phyloP scores from a whole-genome alignment of 2,888 invertebrate genomes.

The Tipula confusa region DNA sequence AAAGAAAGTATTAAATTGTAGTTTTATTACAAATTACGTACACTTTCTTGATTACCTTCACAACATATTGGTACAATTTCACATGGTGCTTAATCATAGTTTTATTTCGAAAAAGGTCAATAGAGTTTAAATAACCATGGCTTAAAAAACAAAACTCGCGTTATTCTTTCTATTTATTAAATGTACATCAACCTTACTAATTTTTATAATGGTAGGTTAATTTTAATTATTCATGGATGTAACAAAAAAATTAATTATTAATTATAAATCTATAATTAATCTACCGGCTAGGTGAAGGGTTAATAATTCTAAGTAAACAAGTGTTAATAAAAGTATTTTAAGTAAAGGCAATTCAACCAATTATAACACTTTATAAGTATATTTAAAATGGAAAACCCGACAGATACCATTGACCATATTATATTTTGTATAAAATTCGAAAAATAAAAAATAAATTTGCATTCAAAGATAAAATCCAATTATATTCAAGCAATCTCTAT shows the following conservation, averaged over 20 bases:
- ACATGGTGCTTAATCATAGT: not conserved
- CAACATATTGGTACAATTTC: not conserved
- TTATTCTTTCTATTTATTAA: conserved; percentile 12
- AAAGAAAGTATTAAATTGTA: not conserved
- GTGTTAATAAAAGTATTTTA: not conserved
- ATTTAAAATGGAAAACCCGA: not conserved
- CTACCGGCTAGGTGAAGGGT: not conserved
- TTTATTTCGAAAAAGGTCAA: not conserved
- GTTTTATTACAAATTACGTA: not conserved
- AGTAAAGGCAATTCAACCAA: not conserved
- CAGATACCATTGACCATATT: not conserved
- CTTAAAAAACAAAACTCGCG: not conserved
- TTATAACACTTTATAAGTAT: not conserved
- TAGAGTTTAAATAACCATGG: not conserved
- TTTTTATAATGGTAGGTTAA: not conserved
- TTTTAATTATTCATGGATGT: not conserved
- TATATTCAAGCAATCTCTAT: not conserved
- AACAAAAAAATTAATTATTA: not conserved
- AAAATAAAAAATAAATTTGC: not conserved
- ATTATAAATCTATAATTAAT: not conserved
- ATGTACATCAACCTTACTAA: not conserved
- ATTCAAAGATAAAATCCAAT: not conserved
- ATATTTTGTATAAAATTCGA: not conserved
- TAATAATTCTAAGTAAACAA: not conserved
- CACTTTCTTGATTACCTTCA: not conserved